Percentiles rank a stretch among this genome's conserved stretches.
phyloP scores from a whole-genome alignment of 2,888 invertebrate genomes.

The Caenorhabditis wallacei region DNA sequence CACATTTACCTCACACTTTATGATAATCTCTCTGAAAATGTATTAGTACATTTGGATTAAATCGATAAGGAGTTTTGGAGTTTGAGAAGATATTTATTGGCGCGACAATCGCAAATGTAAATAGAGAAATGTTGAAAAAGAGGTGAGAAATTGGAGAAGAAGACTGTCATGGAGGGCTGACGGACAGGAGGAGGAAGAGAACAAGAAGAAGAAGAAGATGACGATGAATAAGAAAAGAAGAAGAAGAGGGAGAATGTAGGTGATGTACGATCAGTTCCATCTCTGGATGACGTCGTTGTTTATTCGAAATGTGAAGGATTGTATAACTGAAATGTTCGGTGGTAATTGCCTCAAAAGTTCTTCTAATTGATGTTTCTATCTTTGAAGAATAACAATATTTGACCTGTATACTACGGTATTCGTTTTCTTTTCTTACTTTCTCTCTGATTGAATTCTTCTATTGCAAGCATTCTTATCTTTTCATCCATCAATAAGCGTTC shows the following conservation, averaged over 20 bases:
- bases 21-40: slow-evolving; percentile 30
- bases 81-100: slow-evolving; percentile 29
- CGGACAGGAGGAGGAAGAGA: slow-evolving; percentile 7
- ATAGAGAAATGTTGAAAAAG: slow-evolving; percentile 23
- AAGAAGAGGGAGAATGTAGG: slow-evolving; percentile 17
- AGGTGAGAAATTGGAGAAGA: slow-evolving; percentile 24
- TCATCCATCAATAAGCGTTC: not conserved
- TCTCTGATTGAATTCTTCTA: slow-evolving; percentile 10
- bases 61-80: slow-evolving; percentile 34
- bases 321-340: not conserved
- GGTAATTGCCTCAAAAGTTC: no score
- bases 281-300: slow-evolving; percentile 44
- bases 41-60: slow-evolving; percentile 51
- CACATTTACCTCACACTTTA: slow-evolving; percentile 30
- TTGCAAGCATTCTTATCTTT: slow-evolving; percentile 1
- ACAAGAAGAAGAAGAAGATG: slow-evolving; percentile 10
- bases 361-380: not conserved
- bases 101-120: slow-evolving; percentile 51
- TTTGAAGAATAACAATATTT: not conserved
- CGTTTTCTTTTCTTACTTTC: not conserved
- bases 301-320: not conserved
- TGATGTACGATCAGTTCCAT: slow-evolving; percentile 35
- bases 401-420: not conserved
- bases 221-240: not conserved
- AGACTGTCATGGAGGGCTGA: slow-evolving; percentile 49